phyloP scores from a whole-genome alignment of 1,140 invertebrate genomes.

The Lutraria rhynchaena region DNA sequence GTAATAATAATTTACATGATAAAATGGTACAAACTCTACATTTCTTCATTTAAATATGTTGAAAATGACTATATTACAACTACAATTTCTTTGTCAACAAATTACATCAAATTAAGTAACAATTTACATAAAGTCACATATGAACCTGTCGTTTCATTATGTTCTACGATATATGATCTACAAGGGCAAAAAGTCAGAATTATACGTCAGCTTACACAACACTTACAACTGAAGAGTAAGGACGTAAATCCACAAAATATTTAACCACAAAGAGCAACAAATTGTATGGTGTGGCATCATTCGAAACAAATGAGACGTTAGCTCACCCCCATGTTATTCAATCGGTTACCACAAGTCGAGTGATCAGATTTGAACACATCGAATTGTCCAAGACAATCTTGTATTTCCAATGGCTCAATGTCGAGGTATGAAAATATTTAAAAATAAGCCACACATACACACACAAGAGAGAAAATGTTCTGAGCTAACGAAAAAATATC shows the following conservation, averaged over 20 bases:
- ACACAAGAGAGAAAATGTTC: slow-evolving; percentile 16
- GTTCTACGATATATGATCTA: too few species aligned
- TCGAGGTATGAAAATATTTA: slow-evolving; percentile 33
- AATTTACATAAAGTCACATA: background rate
- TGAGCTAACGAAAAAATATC: slow-evolving; percentile 31
- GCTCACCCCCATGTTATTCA: too few species aligned
- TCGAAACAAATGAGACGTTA: too few species aligned
- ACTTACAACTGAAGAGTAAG: too few species aligned
- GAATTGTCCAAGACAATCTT: too few species aligned
- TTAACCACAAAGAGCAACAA: too few species aligned
- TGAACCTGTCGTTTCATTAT: slow-evolving; percentile 17
- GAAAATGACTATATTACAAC: slow-evolving; percentile 35
- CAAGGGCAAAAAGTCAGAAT: background rate
- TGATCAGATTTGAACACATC: too few species aligned
- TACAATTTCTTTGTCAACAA: slow-evolving; percentile 35
- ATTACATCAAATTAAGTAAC: background rate
- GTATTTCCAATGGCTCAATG: background rate
- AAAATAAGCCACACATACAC: slow-evolving; percentile 10
- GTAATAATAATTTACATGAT: slow-evolving; percentile 58
- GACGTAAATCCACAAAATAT: too few species aligned
- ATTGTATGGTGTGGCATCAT: too few species aligned
- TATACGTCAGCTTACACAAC: too few species aligned
- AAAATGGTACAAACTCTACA: slow-evolving; percentile 43
- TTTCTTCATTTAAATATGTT: slow-evolving; percentile 35
- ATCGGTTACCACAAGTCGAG: too few species aligned